phyloP scores from a whole-genome alignment of 2,113 vertebrate species.

The Gopherus flavomarginatus region DNA sequence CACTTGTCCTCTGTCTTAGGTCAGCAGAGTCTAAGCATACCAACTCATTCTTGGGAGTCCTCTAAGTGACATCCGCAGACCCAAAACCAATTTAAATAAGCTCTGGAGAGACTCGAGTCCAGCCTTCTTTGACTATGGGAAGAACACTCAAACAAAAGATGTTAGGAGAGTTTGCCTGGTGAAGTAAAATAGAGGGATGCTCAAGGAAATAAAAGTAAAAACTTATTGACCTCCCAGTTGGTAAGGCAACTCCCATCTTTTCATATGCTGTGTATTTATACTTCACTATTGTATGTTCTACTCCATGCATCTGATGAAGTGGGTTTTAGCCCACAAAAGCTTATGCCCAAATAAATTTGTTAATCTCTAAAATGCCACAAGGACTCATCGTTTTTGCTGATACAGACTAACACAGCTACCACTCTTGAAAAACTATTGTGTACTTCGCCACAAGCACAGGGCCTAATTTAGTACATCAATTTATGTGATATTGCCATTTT shows the following conservation, averaged over 20 bases:
- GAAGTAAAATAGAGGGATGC: not conserved
- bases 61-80: not conserved
- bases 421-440: not conserved
- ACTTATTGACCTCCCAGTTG: not conserved
- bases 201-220: not conserved
- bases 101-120: not conserved
- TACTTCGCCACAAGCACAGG: not conserved
- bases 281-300: too few relatives aligned
- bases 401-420: too few relatives aligned
- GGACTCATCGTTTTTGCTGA: too few relatives aligned
- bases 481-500: accelerated
- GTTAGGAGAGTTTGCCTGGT: not conserved
- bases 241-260: too few relatives aligned
- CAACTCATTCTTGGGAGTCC: not conserved
- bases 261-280: too few relatives aligned
- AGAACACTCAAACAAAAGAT: not conserved
- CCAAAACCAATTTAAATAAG: not conserved
- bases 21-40: not conserved
- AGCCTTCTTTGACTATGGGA: not conserved
- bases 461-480: not conserved
- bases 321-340: too few relatives aligned
- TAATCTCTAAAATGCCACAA: too few relatives aligned
- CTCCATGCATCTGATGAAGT: too few relatives aligned
- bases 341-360: too few relatives aligned
- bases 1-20: not conserved